Evolutionary conservation across 1,140 invertebrate species (phyloP).

Genomic region (Pachyrhynchus sulphureomaculatus): DNA sequence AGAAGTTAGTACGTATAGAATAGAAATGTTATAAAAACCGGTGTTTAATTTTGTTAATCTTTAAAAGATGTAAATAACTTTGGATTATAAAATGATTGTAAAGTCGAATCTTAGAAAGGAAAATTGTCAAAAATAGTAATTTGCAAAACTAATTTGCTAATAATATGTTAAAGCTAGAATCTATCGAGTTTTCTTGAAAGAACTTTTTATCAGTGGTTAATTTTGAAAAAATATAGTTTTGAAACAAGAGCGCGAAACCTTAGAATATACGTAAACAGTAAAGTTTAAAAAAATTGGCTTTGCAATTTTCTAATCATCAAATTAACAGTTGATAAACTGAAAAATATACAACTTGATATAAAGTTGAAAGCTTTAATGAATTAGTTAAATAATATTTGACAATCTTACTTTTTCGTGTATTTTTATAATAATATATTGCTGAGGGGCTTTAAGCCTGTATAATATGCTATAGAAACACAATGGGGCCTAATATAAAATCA

Average conservation of each 20-base stretch:
- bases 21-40: slow-evolving; percentile 20
- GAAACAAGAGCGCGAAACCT: no score
- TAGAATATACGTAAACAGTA: no score
- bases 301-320: no score
- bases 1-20: not conserved
- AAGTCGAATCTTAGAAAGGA: not conserved
- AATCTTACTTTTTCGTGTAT: slow-evolving; percentile 3
- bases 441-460: slow-evolving; percentile 42
- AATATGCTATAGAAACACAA: not conserved
- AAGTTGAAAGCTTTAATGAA: slow-evolving; percentile 1
- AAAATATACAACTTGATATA: no score
- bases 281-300: no score
- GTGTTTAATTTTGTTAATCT: slow-evolving; percentile 36
- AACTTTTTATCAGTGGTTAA: not conserved
- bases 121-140: slow-evolving; percentile 4
- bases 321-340: not conserved
- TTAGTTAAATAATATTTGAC: not conserved
- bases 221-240: no score
- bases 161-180: not conserved
- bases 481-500: no score
- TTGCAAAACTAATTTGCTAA: not conserved
- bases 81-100: slow-evolving; percentile 1
- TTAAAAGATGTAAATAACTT: slow-evolving; percentile 45
- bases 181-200: not conserved
- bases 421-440: slow-evolving; percentile 31